Percentiles rank a stretch among this genome's conserved stretches.
Conservation (phyloP, 37 sponge, comb jelly and placozoan species). For the Crambe crambe region DNA sequence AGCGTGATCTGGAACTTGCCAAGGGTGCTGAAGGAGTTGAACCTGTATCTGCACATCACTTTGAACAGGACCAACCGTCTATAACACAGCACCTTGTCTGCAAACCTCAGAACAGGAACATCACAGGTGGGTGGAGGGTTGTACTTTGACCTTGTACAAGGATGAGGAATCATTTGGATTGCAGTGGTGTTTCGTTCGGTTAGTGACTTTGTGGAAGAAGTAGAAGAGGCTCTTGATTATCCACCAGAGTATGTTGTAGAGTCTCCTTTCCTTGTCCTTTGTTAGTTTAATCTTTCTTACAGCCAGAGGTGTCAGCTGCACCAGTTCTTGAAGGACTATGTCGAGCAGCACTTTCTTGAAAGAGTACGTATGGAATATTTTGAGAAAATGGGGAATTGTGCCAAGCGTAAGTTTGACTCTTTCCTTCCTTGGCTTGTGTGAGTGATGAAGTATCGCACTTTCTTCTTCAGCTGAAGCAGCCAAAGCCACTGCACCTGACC, state of each 20-base stretch:
- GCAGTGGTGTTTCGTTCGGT: constrained; percentile 47
- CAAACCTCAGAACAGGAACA: constrained; percentile 55
- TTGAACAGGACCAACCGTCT: constrained; percentile 47
- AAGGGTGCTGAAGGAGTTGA: not conserved
- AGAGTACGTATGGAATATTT: constrained; percentile 54
- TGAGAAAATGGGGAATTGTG: constrained; percentile 58
- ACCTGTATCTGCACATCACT: constrained; percentile 8
- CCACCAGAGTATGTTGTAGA: constrained; percentile 25
- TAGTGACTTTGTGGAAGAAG: constrained; percentile 43
- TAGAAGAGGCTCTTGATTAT: constrained; percentile 46
- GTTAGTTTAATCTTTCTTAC: not conserved
- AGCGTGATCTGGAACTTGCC: constrained; percentile 44
- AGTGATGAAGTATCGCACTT: not conserved
- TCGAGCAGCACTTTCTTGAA: constrained; percentile 81
- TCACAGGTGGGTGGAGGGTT: constrained; percentile 39
- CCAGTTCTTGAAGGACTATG: constrained; percentile 84
- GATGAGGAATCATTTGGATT: not conserved
- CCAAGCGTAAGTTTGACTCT: constrained; percentile 49
- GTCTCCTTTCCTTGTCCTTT: not conserved
- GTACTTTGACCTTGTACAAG: not conserved
- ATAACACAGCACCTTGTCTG: constrained; percentile 64
- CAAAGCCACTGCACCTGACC: constrained; percentile 33
- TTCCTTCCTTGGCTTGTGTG: not conserved
- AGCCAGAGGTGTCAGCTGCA: constrained; percentile 45
- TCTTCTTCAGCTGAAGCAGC: constrained; percentile 39